These are phyloP conservation scores for Aricia agestis DNA, from an alignment of 1,140 invertebrate species.

Conservation along the genomic window DNA sequence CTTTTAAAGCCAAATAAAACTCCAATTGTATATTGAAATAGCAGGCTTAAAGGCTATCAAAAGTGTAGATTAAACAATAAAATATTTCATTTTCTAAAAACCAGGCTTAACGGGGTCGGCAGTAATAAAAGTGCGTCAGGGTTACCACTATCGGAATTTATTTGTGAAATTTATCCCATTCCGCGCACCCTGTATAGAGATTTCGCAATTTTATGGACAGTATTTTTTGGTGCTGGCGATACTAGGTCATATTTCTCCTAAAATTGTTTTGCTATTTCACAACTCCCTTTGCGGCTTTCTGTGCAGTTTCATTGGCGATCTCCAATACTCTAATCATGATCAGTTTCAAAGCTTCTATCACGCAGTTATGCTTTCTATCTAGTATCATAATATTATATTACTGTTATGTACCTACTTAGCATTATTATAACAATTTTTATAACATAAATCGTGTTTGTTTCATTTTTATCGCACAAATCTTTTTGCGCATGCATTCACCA, in stretches of 20 bases:
- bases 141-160: slow-evolving; percentile 37
- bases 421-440: no score
- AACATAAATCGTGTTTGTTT: no score
- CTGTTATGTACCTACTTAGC: no score
- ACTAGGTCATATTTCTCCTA: background rate
- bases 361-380: no score
- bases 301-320: background rate
- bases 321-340: background rate
- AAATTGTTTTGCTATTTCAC: background rate
- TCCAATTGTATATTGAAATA: background rate
- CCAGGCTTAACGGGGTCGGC: slow-evolving; percentile 40
- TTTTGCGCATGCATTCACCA: no score
- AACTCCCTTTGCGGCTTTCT: background rate
- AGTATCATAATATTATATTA: no score
- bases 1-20: no score
- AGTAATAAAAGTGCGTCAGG: slow-evolving; percentile 46
- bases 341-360: background rate
- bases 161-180: slow-evolving; percentile 28
- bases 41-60: slow-evolving; percentile 1
- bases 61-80: slow-evolving; percentile 21
- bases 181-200: slow-evolving; percentile 8
- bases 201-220: slow-evolving; percentile 8
- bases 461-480: no score
- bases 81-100: slow-evolving; percentile 43
- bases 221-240: slow-evolving; percentile 4